A percentile compares a stretch with the other conserved stretches of the same genome.
These are phyloP conservation scores for Todiramphus chloris DNA, from an alignment of 2,113 vertebrate species.

Conservation along the genomic window DNA sequence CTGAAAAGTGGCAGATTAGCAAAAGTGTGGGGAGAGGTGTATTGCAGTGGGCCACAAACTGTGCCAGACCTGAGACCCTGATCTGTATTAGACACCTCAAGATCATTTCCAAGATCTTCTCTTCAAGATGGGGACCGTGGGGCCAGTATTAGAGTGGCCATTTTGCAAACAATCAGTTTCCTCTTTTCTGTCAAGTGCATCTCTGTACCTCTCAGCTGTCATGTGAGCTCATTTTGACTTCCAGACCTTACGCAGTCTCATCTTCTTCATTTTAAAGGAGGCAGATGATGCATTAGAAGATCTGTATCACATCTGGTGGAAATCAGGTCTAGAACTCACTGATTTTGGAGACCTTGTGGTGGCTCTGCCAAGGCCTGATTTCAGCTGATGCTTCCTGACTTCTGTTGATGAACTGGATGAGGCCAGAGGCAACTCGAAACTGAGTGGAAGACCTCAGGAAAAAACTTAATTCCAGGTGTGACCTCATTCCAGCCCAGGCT, in stretches of 20 bases:
- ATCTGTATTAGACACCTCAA: not conserved
- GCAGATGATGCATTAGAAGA: not conserved
- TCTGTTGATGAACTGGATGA: not conserved
- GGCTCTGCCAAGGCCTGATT: not conserved
- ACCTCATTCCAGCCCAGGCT: not conserved
- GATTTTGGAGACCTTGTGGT: accelerated
- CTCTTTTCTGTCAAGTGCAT: not conserved
- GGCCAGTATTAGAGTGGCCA: not conserved
- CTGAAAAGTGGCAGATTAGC: not conserved
- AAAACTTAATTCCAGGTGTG: not conserved
- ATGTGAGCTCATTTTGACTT: not conserved
- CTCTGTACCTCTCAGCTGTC: not conserved
- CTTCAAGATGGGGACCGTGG: not conserved
- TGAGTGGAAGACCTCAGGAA: not conserved
- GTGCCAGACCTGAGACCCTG: not conserved
- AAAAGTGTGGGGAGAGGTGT: not conserved
- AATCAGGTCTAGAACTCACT: not conserved
- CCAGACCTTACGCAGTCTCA: not conserved
- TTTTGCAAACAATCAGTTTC: not conserved
- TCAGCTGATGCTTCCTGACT: not conserved
- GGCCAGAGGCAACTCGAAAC: not conserved
- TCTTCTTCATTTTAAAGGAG: not conserved
- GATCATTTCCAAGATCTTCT: not conserved
- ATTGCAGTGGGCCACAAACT: not conserved
- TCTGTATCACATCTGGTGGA: not conserved